Evolutionary conservation across 2,113 vertebrate species (phyloP).

Genomic region (Malurus alboscapulatus): DNA sequence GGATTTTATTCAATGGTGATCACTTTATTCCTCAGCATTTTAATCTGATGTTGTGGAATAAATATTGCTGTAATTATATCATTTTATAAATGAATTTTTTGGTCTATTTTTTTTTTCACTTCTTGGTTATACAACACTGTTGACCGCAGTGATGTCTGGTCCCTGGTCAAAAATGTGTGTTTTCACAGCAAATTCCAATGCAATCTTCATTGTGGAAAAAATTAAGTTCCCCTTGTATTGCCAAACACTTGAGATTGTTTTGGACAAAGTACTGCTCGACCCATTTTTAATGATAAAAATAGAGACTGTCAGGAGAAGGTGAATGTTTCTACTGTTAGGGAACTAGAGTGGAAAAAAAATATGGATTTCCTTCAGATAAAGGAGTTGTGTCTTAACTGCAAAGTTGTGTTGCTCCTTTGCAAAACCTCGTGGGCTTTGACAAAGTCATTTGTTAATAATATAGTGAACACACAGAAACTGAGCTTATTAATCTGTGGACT

Average conservation of each 20-base stretch:
- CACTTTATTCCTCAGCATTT: background rate
- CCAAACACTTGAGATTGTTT: slow-evolving; percentile 69
- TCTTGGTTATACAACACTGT: slow-evolving; percentile 30
- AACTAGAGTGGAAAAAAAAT: background rate
- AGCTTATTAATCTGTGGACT: background rate
- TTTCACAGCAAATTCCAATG: slow-evolving; percentile 59
- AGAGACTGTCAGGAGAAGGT: slow-evolving; percentile 25
- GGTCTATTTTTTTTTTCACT: background rate
- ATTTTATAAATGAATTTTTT: slow-evolving; percentile 14
- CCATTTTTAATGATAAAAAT: slow-evolving; percentile 64
- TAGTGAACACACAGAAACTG: background rate
- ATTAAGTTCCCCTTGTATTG: slow-evolving; percentile 53
- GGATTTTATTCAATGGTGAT: slow-evolving; percentile 4
- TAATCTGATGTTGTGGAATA: background rate
- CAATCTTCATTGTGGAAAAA: slow-evolving; percentile 68
- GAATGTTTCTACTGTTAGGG: slow-evolving; percentile 5
- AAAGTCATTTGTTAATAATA: slow-evolving; percentile 14
- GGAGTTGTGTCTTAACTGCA: background rate
- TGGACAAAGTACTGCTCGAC: slow-evolving; percentile 46
- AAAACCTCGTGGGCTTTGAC: background rate
- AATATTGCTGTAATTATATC: background rate
- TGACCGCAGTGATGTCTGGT: slow-evolving; percentile 17
- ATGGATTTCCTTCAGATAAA: background rate
- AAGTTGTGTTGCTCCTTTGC: background rate
- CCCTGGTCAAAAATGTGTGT: slow-evolving; percentile 35